Base-by-base conservation (phyloP, 1,140 invertebrate species). In the Meloidogyne hapla region DNA sequence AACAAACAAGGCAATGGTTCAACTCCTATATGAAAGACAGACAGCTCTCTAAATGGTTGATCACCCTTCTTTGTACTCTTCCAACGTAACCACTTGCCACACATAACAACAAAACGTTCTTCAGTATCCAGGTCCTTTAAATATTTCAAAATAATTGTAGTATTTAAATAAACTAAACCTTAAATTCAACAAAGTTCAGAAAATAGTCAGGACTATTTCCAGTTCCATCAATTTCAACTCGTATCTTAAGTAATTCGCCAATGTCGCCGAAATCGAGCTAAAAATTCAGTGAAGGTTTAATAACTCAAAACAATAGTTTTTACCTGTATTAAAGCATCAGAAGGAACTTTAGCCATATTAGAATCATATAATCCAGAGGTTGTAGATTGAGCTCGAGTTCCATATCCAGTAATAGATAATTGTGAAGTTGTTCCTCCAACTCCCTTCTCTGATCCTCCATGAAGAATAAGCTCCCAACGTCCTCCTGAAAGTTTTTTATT, bases 351-450 rank as follows among this genome's bases (percentile, higher is more conserved):
- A 28, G 66, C 56, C 65, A 82, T 81, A 5, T 62, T 67, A 3
- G 38, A n/a, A 21, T 82, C 81, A 62, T 84, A 80, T 33, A 80
- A 33, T 18, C 74, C 75, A 21, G 33, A n/a, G 23, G 79, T 79
- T 48, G 38, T 66, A 3, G 66, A 48, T 9, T 78, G 66, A 2
- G 75, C 75, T 28, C 67, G 23, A n/a, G 82, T 84, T 28, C 81
- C 81, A 69, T 77, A 84, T 21, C 81, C 77, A 68, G 69, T 79
- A 21, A 77, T 40, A 13, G 62, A 42, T 13, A 81, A 61, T 61
- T 84, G 83, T 45, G 81, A 81, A 23, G 83, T 80, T 10, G 81
- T 82, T 23, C 82, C 83, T 38, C 82, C 82, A 10, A 74, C 21
- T 2, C 79, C 74, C 18, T 38, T 74, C 8, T 61, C 21, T 1